phyloP scores from a whole-genome alignment of 2,888 invertebrate genomes.

The Phoenoteleia sp. region DNA sequence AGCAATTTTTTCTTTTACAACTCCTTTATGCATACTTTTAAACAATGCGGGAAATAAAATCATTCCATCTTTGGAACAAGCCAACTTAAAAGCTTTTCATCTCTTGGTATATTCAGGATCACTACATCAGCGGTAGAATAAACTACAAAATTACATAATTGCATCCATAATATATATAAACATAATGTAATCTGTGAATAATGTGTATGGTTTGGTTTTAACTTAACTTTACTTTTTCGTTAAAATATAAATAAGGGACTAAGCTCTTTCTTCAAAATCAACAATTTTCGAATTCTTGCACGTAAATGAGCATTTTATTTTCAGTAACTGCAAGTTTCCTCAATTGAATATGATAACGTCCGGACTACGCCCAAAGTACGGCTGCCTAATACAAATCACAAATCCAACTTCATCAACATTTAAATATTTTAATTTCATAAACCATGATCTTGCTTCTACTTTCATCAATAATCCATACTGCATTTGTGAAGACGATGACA shows the following conservation, averaged over 20 bases:
- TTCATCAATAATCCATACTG: too few relatives aligned
- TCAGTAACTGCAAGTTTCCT: constrained; percentile 38
- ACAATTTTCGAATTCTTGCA: constrained; percentile 53
- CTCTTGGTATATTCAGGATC: not conserved
- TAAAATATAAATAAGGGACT: not conserved
- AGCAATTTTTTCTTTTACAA: too few relatives aligned
- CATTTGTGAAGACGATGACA: too few relatives aligned
- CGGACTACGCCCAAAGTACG: constrained; percentile 48
- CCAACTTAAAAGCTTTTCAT: not conserved
- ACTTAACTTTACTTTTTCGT: not conserved
- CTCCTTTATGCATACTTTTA: too few relatives aligned
- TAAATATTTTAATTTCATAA: not conserved
- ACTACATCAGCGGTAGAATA: not conserved
- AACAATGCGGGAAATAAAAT: not conserved
- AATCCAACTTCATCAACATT: constrained; percentile 20
- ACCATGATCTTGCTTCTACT: not conserved
- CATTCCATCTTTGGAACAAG: not conserved
- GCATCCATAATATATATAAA: not conserved
- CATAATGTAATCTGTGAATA: constrained; percentile 19
- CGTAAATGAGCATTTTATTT: constrained; percentile 63
- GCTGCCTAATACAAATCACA: constrained; percentile 30
- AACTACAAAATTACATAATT: not conserved
- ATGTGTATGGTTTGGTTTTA: constrained; percentile 27
- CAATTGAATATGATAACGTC: constrained; percentile 47
- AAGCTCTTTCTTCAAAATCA: constrained; percentile 12